A percentile compares a stretch with the other conserved stretches of the same genome.
Conservation (phyloP, 2,888 invertebrate species). For the Cantharis rufa region DNA sequence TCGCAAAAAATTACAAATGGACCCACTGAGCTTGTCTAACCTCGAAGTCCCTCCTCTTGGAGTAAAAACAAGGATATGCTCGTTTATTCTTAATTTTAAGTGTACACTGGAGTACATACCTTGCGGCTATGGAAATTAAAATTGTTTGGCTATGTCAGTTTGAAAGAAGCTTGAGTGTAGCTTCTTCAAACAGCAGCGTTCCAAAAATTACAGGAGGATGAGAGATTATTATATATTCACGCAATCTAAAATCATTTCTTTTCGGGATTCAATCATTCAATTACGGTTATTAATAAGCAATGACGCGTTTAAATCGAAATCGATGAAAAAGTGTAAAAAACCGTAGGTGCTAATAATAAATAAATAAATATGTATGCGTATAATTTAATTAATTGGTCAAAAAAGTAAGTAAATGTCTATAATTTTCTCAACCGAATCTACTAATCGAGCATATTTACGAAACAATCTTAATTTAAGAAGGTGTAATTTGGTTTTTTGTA, state of each 20-base stretch:
- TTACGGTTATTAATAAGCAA: not conserved
- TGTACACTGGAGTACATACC: too few relatives aligned
- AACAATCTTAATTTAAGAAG: constrained; percentile 18
- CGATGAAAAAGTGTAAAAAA: not conserved
- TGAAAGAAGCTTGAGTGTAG: too few relatives aligned
- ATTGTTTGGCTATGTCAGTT: too few relatives aligned
- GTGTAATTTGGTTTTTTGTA: constrained; percentile 12
- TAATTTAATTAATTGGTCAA: not conserved
- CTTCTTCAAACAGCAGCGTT: not conserved
- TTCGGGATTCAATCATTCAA: not conserved
- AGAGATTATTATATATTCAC: not conserved
- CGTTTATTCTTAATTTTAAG: too few relatives aligned
- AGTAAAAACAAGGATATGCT: too few relatives aligned
- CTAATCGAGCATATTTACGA: constrained; percentile 5
- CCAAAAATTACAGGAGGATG: not conserved
- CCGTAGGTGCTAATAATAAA: not conserved
- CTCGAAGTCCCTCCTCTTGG: too few relatives aligned
- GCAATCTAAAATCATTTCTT: not conserved
- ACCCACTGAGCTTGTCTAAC: too few relatives aligned
- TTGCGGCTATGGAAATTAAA: too few relatives aligned
- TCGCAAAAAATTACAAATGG: too few relatives aligned
- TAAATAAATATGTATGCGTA: not conserved
- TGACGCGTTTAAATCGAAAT: not conserved
- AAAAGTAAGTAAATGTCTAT: not conserved
- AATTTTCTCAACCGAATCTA: not conserved